phyloP scores from a whole-genome alignment of 2,113 vertebrate species.

The Corydoras maculifer region DNA sequence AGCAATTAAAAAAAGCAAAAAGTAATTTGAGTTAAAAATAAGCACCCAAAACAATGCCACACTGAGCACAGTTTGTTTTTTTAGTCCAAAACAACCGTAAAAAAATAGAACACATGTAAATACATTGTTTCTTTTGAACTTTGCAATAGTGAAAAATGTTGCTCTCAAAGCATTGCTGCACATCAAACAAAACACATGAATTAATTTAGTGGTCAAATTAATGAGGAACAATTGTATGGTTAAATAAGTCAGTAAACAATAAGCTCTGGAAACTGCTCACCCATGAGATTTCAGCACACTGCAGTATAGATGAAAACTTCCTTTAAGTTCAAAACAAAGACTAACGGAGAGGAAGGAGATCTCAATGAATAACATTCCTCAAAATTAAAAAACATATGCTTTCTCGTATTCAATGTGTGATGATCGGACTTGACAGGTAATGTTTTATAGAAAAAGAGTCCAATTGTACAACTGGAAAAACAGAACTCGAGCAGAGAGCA shows the following conservation, averaged over 20 bases:
- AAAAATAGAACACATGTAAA: slow-evolving; percentile 68
- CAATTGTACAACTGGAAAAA: slow-evolving; percentile 25
- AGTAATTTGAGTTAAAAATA: slow-evolving; percentile 73
- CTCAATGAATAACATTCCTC: slow-evolving; percentile 19
- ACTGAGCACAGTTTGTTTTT: slow-evolving; percentile 56
- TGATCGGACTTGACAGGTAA: slow-evolving; percentile 4
- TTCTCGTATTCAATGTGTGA: neutral
- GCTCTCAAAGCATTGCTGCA: slow-evolving; percentile 64
- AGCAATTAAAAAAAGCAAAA: slow-evolving; percentile 62
- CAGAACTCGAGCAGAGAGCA: slow-evolving; percentile 71
- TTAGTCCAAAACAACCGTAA: slow-evolving; percentile 61
- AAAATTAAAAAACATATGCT: slow-evolving; percentile 1
- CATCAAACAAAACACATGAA: slow-evolving; percentile 65
- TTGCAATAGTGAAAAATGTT: slow-evolving; percentile 54
- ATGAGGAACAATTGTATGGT: slow-evolving; percentile 68
- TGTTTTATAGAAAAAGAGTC: slow-evolving; percentile 40
- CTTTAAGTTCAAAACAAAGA: slow-evolving; percentile 34
- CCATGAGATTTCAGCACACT: slow-evolving; percentile 48
- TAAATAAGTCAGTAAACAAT: slow-evolving; percentile 66
- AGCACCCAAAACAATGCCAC: slow-evolving; percentile 65
- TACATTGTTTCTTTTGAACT: slow-evolving; percentile 72
- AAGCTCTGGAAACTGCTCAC: slow-evolving; percentile 55
- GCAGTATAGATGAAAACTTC: slow-evolving; percentile 41
- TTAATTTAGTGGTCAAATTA: slow-evolving; percentile 65
- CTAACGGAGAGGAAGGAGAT: neutral